Base-by-base conservation (phyloP, 2,888 invertebrate genomes). In the Andrena fulva region DNA sequence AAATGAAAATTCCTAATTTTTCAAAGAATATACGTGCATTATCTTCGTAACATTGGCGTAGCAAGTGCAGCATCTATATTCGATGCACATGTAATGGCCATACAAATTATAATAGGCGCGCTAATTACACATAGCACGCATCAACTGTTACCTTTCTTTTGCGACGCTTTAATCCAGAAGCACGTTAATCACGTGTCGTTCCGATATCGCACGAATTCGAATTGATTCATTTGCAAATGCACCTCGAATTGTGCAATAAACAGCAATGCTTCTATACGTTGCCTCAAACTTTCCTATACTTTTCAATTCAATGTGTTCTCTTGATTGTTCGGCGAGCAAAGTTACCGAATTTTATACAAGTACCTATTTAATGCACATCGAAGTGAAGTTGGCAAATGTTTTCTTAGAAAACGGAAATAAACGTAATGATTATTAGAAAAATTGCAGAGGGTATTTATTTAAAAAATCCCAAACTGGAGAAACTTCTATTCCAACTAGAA, bases 91-190 rank as follows among this genome's bases (percentile, higher is more conserved):
- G 27, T 64, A 33, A 64, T 59, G 52, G 12, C 31, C 35, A 42
- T 62, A 67, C 27, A 35, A 73, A 29, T 60, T 16, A 35, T 31
- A 62, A 16, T 42, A 67, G 52, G 29, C 42, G 50, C 29, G 24
- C n/a, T 75, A 74, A 68, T 75, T 77, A 64, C 66, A 29, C 7
- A 31, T 54, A 52, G 29, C 10, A 33, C 48, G 27, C 52, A 8
- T 35, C 50, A 27, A 24, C 20, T 12, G 20, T 64, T 73, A 77
- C 66, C 35, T 59, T 33, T 35, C 60, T 29, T 29, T 5, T 20
- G 29, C n/a, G 33, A 52, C 2, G 35, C 7, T 52, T 60, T 52
- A 31, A 66, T 60, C 8, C 35, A 29, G 35, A 60, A 67, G 35
- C 48, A 52, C 29, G 62, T 50, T 50, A 2, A 52, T 63, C 27